A percentile compares a stretch with the other conserved stretches of the same genome.
Conservation (phyloP, 2,888 invertebrate genomes). For the Ecliptopera silaceata region DNA sequence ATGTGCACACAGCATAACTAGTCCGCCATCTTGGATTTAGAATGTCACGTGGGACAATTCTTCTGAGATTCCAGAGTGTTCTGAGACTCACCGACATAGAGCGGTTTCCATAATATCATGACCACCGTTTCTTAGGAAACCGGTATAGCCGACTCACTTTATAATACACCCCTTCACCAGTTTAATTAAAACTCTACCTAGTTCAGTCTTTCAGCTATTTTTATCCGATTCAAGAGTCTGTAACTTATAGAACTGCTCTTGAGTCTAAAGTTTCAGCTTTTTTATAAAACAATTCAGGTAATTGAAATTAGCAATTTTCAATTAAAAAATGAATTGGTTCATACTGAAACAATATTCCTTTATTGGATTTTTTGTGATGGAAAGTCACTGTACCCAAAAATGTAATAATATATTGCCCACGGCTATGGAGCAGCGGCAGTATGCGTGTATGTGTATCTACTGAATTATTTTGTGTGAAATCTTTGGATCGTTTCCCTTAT, state of each 20-base stretch:
- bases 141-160: conserved; percentile 9
- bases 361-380: neutral
- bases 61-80: too few species aligned
- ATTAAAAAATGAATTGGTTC: neutral
- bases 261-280: conserved; percentile 11
- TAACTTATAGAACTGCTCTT: conserved; percentile 30
- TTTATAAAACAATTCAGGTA: conserved; percentile 10
- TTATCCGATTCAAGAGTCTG: conserved; percentile 51
- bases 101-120: neutral
- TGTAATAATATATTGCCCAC: neutral
- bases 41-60: too few species aligned
- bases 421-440: neutral
- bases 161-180: conserved; percentile 50
- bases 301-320: conserved; percentile 1
- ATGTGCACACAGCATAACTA: too few species aligned
- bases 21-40: too few species aligned
- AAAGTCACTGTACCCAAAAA: neutral
- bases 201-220: conserved; percentile 44
- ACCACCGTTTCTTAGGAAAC: neutral
- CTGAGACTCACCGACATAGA: neutral
- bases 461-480: too few species aligned
- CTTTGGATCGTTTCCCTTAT: too few species aligned
- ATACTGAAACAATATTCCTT: neutral
- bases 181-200: conserved; percentile 70
- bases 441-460: neutral